Evolutionary conservation across 2,113 vertebrate genomes (phyloP).

Genomic region (Labeo catla): DNA sequence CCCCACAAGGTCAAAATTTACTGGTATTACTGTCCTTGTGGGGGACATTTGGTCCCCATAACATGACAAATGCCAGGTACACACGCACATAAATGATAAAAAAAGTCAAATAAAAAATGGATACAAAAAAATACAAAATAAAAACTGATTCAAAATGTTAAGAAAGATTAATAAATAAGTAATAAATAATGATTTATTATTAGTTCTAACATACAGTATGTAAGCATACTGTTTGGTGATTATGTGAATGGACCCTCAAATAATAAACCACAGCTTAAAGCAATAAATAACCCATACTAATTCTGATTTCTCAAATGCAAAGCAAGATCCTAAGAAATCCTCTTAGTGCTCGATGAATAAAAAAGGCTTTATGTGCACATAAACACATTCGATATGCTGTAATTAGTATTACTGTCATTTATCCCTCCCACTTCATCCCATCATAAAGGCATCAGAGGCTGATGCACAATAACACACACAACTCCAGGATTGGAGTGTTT

Average conservation of each 20-base stretch:
- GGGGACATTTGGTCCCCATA: too few relatives aligned
- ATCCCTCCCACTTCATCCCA: slow-evolving; percentile 3
- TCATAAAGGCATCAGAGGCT: slow-evolving; percentile 25
- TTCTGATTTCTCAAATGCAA: slow-evolving; percentile 10
- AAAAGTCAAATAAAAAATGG: too few relatives aligned
- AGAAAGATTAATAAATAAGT: background rate
- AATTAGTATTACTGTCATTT: slow-evolving; percentile 36
- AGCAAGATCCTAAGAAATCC: slow-evolving; percentile 16
- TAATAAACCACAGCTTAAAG: background rate
- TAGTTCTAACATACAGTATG: background rate
- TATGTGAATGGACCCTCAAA: background rate
- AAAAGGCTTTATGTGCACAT: slow-evolving; percentile 16
- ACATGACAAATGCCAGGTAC: too few relatives aligned
- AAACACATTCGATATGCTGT: slow-evolving; percentile 37
- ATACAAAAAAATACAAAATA: too few relatives aligned
- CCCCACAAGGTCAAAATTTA: too few relatives aligned
- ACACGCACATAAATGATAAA: too few relatives aligned
- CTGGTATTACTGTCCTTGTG: too few relatives aligned
- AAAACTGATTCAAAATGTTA: background rate
- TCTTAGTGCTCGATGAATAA: slow-evolving; percentile 17
- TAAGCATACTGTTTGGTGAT: background rate
- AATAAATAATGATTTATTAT: background rate
- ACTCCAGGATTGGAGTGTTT: slow-evolving; percentile 32
- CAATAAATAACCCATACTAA: background rate
- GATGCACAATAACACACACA: slow-evolving; percentile 25